Conservation (phyloP, 2,113 vertebrate species). For the Colistium nudipinnis region DNA sequence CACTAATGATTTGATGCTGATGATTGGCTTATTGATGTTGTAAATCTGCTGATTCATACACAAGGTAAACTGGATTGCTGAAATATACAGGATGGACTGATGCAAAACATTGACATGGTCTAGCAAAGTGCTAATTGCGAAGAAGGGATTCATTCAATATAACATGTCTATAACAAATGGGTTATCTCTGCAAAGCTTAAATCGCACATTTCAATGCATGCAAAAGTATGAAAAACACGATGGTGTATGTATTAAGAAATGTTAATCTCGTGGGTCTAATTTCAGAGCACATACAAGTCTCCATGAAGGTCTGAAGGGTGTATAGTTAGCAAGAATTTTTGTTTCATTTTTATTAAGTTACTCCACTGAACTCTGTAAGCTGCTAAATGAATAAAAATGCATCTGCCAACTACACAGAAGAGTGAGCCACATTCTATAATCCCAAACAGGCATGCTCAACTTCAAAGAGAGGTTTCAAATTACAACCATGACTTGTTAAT, state of each 20-base stretch:
- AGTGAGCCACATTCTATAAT: background rate
- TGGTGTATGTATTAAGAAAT: background rate
- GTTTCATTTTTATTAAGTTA: background rate
- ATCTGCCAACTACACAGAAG: background rate
- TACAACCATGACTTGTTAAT: conserved; percentile 4
- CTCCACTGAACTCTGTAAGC: background rate
- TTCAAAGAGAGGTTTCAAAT: conserved; percentile 18
- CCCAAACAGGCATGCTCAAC: conserved; percentile 1
- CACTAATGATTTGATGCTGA: background rate
- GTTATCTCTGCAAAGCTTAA: background rate
- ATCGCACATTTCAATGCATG: background rate
- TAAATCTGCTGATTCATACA: background rate
- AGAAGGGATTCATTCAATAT: background rate
- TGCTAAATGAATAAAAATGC: no score
- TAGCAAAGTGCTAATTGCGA: background rate
- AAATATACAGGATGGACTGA: background rate
- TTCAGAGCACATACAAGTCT: background rate
- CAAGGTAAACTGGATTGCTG: background rate
- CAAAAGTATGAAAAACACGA: background rate
- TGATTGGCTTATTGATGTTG: no score
- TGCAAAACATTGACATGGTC: background rate
- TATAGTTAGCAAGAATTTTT: background rate
- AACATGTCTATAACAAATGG: background rate
- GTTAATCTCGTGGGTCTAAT: no score
- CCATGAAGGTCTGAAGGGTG: background rate